Evolutionary conservation across 2,797 vertebrate species (phyloP).

Genomic region (Clarias fuscus): DNA sequence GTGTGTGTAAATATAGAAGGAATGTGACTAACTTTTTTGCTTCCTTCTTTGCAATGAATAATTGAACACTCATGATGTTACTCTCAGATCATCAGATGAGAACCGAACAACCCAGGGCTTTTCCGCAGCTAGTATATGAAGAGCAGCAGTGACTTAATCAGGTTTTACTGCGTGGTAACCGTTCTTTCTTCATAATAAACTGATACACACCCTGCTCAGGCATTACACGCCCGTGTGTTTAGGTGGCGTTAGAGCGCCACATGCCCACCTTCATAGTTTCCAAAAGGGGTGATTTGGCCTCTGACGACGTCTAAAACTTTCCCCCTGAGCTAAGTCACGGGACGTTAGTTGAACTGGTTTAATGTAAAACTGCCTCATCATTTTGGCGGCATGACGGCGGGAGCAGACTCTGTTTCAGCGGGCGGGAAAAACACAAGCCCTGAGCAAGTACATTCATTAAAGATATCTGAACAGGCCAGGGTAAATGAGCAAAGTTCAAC

Average conservation of each 20-base stretch:
- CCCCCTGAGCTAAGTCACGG: too few relatives aligned
- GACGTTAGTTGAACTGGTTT: neutral
- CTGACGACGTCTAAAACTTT: neutral
- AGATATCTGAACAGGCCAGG: neutral
- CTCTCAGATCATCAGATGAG: neutral
- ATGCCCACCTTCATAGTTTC: neutral
- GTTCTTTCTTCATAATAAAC: neutral
- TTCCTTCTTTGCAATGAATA: neutral
- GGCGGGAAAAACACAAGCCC: neutral
- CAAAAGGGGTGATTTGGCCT: too few relatives aligned
- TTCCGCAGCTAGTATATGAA: too few relatives aligned
- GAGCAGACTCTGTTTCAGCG: neutral
- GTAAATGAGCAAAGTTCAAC: neutral
- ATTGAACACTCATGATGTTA: neutral
- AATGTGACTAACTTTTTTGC: neutral
- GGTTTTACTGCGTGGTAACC: neutral
- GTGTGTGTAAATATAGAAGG: slow-evolving; percentile 1
- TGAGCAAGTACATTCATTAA: neutral
- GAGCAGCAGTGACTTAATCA: neutral
- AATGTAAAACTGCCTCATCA: neutral
- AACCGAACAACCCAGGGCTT: neutral
- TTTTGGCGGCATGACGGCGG: neutral
- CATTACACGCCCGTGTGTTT: neutral
- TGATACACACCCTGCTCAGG: neutral
- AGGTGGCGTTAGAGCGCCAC: neutral